These are phyloP conservation scores for Hyperoodon ampullatus DNA, from an alignment of 2,113 vertebrate species.

Conservation along the genomic window DNA sequence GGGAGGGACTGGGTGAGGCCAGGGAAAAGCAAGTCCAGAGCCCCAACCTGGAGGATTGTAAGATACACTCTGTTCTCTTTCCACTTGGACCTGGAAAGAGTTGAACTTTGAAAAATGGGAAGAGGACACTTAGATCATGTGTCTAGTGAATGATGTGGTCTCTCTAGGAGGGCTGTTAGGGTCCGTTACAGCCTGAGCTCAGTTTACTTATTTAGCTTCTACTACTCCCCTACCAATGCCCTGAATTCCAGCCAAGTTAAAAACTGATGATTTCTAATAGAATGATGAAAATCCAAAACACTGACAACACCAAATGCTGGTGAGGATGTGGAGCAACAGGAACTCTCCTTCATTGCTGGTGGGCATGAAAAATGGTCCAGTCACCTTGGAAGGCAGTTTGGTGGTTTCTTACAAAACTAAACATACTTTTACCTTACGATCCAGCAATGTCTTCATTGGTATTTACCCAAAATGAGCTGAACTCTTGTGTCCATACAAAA, in stretches of 20 bases:
- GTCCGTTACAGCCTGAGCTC: neutral
- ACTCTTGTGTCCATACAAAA: neutral
- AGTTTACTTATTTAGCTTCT: no score
- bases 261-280: neutral
- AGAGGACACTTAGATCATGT: neutral
- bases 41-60: accelerated
- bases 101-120: neutral
- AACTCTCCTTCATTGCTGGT: accelerated
- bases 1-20: neutral
- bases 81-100: neutral
- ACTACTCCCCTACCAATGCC: no score
- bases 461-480: neutral
- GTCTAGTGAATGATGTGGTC: neutral
- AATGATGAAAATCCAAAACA: neutral
- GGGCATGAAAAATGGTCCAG: neutral
- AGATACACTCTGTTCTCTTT: neutral
- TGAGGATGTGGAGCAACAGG: accelerated
- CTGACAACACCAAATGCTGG: neutral
- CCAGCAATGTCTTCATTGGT: neutral
- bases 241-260: neutral
- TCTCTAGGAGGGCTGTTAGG: neutral
- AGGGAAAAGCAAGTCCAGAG: neutral
- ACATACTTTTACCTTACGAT: neutral
- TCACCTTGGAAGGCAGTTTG: neutral
- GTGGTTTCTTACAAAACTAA: neutral